Percentiles rank a stretch among this genome's conserved stretches.
Evolutionary conservation across 2,797 vertebrate genomes (phyloP).

Genomic region (Eulemur coronatus): DNA sequence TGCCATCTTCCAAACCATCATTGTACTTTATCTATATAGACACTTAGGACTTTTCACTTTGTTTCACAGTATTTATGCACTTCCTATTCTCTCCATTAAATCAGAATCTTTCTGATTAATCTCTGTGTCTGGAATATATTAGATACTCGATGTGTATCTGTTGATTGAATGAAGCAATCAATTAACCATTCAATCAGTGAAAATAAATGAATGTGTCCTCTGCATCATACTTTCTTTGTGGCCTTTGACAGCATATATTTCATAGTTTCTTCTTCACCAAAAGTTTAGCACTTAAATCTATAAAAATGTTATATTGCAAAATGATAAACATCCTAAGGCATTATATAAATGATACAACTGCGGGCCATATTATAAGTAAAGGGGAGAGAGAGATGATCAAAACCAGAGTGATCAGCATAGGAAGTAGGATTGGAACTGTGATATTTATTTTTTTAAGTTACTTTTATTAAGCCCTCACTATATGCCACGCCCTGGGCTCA

Average conservation of each 20-base stretch:
- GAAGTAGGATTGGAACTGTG: not conserved
- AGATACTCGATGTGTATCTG: not conserved
- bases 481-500: not conserved
- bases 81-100: slow-evolving; percentile 13
- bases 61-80: not conserved
- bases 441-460: not conserved
- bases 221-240: not conserved
- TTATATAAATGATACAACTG: not conserved
- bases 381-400: not conserved
- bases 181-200: not conserved
- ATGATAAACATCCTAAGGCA: not conserved
- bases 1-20: not conserved
- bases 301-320: not conserved
- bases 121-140: not conserved
- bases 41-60: not conserved
- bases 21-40: not conserved
- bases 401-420: not conserved
- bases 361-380: not conserved
- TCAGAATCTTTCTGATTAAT: slow-evolving; percentile 18
- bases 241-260: not conserved
- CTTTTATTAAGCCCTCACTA: not conserved
- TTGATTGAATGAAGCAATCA: slow-evolving; percentile 4
- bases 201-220: not conserved
- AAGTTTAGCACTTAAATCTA: not conserved
- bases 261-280: not conserved